These are phyloP conservation scores for Sebastes iracundus DNA, from an alignment of 2,797 vertebrate species.

Conservation along the genomic window DNA sequence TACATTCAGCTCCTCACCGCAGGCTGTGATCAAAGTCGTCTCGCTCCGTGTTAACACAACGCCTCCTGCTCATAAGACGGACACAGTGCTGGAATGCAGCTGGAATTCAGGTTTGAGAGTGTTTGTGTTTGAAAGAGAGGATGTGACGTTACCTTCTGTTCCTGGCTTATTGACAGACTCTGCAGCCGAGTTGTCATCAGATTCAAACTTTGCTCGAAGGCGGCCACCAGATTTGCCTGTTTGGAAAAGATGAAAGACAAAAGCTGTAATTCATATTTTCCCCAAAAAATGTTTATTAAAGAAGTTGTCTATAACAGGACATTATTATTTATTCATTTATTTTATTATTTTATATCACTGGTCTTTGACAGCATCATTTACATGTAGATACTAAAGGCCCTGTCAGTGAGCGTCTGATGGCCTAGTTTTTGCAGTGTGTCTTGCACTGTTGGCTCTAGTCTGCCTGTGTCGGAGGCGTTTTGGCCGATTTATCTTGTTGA, in stretches of 20 bases:
- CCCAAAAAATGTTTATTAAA: background rate
- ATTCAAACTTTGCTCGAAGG: slow-evolving; percentile 96
- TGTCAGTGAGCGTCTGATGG: fast-evolving
- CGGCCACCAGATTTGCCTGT: slow-evolving; percentile 95
- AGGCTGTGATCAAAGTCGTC: slow-evolving; percentile 62
- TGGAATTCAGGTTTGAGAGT: slow-evolving; percentile 24
- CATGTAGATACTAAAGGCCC: background rate
- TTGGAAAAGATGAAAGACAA: slow-evolving; percentile 33
- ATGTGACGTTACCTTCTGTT: slow-evolving; percentile 89
- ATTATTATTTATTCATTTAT: background rate
- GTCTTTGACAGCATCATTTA: background rate
- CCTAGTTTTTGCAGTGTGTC: no score
- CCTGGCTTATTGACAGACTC: slow-evolving; percentile 89
- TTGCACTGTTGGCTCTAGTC: no score
- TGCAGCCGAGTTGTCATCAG: slow-evolving; percentile 95
- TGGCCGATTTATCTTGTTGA: no score
- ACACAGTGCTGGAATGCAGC: slow-evolving; percentile 24
- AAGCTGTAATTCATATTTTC: background rate
- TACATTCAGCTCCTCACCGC: slow-evolving; percentile 46
- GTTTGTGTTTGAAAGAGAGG: slow-evolving; percentile 12
- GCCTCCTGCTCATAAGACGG: background rate
- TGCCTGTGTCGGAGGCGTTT: no score
- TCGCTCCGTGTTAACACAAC: background rate
- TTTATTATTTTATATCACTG: background rate
- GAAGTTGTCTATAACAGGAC: background rate